These are phyloP conservation scores for Xanthia icteritia DNA, from an alignment of 2,888 invertebrate species.

Conservation along the genomic window DNA sequence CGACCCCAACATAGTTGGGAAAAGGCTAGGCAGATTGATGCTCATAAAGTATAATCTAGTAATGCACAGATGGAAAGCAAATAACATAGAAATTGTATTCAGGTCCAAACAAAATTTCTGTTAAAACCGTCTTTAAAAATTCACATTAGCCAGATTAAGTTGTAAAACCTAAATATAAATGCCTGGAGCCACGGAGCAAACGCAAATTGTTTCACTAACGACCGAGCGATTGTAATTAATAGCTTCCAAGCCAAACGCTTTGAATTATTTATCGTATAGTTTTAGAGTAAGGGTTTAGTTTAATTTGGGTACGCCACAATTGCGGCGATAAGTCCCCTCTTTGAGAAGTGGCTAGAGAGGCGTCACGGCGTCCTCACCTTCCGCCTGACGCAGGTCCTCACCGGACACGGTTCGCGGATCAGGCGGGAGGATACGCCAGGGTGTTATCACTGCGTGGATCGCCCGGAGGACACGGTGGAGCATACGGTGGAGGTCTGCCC, in stretches of 20 bases:
- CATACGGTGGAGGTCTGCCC: no score
- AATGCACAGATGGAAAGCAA: not conserved
- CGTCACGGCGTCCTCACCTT: no score
- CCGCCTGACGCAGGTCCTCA: no score
- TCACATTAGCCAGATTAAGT: constrained; percentile 55
- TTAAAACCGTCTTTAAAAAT: constrained; percentile 17
- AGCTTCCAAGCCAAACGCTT: constrained; percentile 43
- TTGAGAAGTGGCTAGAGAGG: no score
- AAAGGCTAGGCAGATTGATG: not conserved
- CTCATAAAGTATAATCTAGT: not conserved
- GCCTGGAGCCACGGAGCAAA: constrained; percentile 27
- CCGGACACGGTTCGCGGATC: no score
- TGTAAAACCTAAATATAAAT: constrained; percentile 58
- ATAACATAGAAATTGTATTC: not conserved
- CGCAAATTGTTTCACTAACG: constrained; percentile 56
- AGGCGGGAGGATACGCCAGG: no score
- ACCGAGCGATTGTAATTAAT: constrained; percentile 59
- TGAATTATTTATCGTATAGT: constrained; percentile 57
- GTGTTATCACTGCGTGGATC: no score
- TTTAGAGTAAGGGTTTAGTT: constrained; percentile 49
- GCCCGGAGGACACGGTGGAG: no score
- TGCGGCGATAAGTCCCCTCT: no score
- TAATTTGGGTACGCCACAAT: no score
- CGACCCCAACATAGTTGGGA: no score
- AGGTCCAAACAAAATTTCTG: not conserved